Percentiles rank a stretch among this genome's conserved stretches.
phyloP scores from a whole-genome alignment of 2,888 invertebrate species.

The Lycophotia porphyrea region DNA sequence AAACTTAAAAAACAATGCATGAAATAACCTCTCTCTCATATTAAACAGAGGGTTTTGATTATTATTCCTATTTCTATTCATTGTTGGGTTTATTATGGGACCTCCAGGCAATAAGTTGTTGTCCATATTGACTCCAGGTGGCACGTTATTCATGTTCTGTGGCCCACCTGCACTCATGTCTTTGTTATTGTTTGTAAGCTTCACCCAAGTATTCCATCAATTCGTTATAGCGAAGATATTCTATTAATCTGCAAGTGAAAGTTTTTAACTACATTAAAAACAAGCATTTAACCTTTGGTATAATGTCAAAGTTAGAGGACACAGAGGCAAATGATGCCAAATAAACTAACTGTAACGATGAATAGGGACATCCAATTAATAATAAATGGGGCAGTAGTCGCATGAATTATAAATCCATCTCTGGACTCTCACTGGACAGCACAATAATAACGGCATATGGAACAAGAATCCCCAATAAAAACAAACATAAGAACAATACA shows the following conservation, averaged over 20 bases:
- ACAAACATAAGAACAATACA: slow-evolving; percentile 35
- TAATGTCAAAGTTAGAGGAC: slow-evolving; percentile 79
- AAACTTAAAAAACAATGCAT: slow-evolving; percentile 97
- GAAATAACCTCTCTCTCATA: slow-evolving; percentile 97
- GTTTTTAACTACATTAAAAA: slow-evolving; percentile 57
- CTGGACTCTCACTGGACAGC: slow-evolving; percentile 7
- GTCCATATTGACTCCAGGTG: slow-evolving; percentile 88
- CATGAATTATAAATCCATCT: slow-evolving; percentile 33
- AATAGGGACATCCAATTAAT: slow-evolving; percentile 31
- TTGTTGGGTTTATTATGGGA: slow-evolving; percentile 88
- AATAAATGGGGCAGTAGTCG: slow-evolving; percentile 32
- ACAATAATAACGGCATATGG: slow-evolving; percentile 29
- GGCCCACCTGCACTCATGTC: slow-evolving; percentile 84
- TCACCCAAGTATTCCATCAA: slow-evolving; percentile 50
- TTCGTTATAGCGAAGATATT: slow-evolving; percentile 70
- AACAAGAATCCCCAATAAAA: slow-evolving; percentile 15
- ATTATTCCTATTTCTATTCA: slow-evolving; percentile 90
- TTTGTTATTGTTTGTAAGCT: slow-evolving; percentile 44
- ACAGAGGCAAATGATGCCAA: slow-evolving; percentile 65
- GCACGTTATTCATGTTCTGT: slow-evolving; percentile 85
- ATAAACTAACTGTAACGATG: slow-evolving; percentile 38
- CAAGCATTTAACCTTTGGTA: slow-evolving; percentile 70
- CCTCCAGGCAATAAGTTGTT: slow-evolving; percentile 89
- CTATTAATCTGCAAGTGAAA: slow-evolving; percentile 82
- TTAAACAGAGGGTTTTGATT: slow-evolving; percentile 95